A percentile compares a stretch with the other conserved stretches of the same genome.
These are phyloP conservation scores for Aptenodytes forsteri DNA, from an alignment of 2,113 vertebrate genomes.

Conservation along the genomic window DNA sequence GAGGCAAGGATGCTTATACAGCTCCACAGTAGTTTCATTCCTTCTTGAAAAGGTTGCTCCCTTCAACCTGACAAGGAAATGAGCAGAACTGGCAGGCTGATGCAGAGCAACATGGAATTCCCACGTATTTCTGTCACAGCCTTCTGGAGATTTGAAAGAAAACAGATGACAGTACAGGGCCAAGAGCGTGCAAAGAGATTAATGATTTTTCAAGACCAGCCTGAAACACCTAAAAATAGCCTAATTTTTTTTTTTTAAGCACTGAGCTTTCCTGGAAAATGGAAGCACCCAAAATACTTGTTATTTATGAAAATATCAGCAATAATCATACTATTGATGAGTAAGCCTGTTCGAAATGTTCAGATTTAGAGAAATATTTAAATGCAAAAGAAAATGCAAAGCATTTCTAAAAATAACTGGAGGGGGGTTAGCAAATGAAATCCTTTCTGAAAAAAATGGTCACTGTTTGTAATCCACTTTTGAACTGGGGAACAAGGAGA, in stretches of 20 bases:
- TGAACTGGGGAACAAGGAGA: not conserved
- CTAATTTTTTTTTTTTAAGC: not conserved
- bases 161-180: constrained; percentile 44
- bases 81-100: not conserved
- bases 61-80: not conserved
- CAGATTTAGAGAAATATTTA: not conserved
- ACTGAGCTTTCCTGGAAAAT: not conserved
- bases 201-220: constrained; percentile 37
- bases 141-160: constrained; percentile 42
- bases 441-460: not conserved
- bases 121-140: not conserved
- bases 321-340: not conserved
- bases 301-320: not conserved
- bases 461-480: not conserved
- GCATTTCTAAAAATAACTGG: not conserved
- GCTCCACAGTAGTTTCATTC: not conserved
- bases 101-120: constrained; percentile 26
- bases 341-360: not conserved
- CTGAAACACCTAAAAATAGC: constrained; percentile 7
- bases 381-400: not conserved
- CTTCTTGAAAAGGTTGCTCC: not conserved
- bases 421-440: not conserved
- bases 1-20: not conserved
- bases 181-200: not conserved
- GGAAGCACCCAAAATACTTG: not conserved